phyloP scores from a whole-genome alignment of 2,888 invertebrate species.

The Petrophora chlorosata region DNA sequence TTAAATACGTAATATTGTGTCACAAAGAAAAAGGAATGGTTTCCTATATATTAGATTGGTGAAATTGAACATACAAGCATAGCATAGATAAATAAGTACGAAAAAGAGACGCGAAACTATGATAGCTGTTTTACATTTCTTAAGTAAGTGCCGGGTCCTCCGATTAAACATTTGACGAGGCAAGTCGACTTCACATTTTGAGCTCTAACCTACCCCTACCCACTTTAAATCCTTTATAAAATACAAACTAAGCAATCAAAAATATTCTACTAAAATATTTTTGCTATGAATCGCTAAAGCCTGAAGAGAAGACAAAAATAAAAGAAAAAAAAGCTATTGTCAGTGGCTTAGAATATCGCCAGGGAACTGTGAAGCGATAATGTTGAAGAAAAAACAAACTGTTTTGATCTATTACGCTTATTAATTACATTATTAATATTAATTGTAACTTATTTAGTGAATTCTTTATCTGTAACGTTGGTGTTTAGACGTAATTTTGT shows the following conservation, averaged over 20 bases:
- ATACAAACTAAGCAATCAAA: not conserved
- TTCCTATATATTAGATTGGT: no score
- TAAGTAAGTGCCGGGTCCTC: no score
- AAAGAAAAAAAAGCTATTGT: constrained; percentile 48
- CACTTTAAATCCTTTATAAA: no score
- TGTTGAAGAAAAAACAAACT: constrained; percentile 66
- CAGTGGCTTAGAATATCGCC: constrained; percentile 50
- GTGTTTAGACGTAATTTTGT: constrained; percentile 68
- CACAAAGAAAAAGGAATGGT: no score
- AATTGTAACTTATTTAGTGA: constrained; percentile 74
- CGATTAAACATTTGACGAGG: no score
- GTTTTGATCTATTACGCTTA: constrained; percentile 84
- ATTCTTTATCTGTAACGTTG: constrained; percentile 74
- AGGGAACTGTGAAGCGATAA: constrained; percentile 34
- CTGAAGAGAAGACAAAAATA: constrained; percentile 18
- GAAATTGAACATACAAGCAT: no score
- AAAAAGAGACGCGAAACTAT: no score
- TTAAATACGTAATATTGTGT: no score
- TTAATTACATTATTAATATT: constrained; percentile 76
- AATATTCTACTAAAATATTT: constrained; percentile 17
- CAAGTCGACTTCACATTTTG: no score
- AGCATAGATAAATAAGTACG: no score
- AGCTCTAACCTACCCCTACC: no score
- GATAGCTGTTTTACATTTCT: no score
- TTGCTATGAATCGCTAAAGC: constrained; percentile 25